Percentiles rank a stretch among this genome's conserved stretches.
Evolutionary conservation across 2,797 vertebrate genomes (phyloP).

Genomic region (Semotilus atromaculatus): DNA sequence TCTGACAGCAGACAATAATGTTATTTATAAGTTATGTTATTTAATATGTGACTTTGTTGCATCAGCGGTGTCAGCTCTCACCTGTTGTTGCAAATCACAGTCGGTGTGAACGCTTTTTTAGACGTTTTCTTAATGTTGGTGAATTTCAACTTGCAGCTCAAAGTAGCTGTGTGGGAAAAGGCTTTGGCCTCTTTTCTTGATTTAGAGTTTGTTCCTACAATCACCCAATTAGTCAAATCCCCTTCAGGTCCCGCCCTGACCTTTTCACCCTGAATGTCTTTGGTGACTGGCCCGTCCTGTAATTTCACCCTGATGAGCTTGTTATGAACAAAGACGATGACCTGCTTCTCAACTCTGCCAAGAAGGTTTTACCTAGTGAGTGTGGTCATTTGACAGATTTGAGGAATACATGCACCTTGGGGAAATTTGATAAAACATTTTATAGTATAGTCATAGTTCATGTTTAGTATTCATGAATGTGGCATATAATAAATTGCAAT

Average conservation of each 20-base stretch:
- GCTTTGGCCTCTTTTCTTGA: slow-evolving; percentile 11
- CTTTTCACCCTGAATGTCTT: neutral
- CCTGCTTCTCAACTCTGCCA: neutral
- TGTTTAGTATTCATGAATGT: neutral
- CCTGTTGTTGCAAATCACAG: neutral
- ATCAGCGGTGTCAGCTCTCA: neutral
- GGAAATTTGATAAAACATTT: neutral
- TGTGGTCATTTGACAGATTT: neutral
- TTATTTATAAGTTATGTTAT: too few relatives aligned
- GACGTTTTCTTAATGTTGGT: neutral
- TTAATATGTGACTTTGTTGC: neutral
- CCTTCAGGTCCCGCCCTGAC: neutral
- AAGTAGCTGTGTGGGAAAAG: neutral
- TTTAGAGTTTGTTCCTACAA: neutral
- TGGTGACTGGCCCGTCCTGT: neutral
- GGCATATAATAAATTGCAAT: neutral
- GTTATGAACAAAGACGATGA: slow-evolving; percentile 4
- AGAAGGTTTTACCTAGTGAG: neutral
- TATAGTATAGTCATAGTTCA: neutral
- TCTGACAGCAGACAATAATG: neutral
- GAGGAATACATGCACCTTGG: neutral
- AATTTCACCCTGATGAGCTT: slow-evolving; percentile 23
- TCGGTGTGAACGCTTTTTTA: slow-evolving; percentile 55
- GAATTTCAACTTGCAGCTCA: neutral
- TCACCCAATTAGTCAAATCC: slow-evolving; percentile 4